These are phyloP conservation scores for Goniozus legneri DNA, from an alignment of 1,140 invertebrate genomes.

Conservation along the genomic window DNA sequence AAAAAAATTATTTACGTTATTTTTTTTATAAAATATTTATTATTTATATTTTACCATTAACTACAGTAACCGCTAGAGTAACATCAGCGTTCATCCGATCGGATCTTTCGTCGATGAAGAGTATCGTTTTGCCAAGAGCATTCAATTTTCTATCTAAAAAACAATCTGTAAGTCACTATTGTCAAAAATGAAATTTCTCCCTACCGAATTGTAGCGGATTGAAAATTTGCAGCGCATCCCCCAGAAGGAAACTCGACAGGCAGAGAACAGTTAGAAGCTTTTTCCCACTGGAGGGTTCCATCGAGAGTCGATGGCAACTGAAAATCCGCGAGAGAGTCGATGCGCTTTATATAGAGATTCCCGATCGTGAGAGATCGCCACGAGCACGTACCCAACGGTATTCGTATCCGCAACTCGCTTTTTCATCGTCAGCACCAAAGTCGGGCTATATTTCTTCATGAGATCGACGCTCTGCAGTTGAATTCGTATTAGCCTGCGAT, in stretches of 20 bases:
- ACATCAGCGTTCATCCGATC: constrained; percentile 38
- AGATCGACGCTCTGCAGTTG: not conserved
- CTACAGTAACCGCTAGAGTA: constrained; percentile 35
- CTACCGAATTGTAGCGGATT: too few species aligned
- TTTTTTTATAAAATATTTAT: not conserved
- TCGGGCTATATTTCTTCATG: not conserved
- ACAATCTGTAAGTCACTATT: not conserved
- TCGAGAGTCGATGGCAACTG: not conserved
- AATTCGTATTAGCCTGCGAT: too few species aligned
- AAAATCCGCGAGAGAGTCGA: not conserved
- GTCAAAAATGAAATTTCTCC: too few species aligned
- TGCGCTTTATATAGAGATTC: not conserved
- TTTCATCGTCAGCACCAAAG: not conserved
- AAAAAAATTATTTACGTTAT: not conserved
- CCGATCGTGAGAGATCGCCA: too few species aligned
- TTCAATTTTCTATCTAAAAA: constrained; percentile 24
- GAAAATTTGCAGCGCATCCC: not conserved
- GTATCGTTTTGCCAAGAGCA: constrained; percentile 25
- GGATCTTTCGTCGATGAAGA: constrained; percentile 26
- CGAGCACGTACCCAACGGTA: too few species aligned
- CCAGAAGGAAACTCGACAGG: not conserved
- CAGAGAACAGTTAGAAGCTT: not conserved
- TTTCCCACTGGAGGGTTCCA: not conserved
- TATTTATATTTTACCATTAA: constrained; percentile 34
- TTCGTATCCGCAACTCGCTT: too few species aligned